Evolutionary conservation across 2,113 vertebrate genomes (phyloP), one percentile per base, ranked within the genome.

Genomic region (Tragelaphus imberbis): DNA sequence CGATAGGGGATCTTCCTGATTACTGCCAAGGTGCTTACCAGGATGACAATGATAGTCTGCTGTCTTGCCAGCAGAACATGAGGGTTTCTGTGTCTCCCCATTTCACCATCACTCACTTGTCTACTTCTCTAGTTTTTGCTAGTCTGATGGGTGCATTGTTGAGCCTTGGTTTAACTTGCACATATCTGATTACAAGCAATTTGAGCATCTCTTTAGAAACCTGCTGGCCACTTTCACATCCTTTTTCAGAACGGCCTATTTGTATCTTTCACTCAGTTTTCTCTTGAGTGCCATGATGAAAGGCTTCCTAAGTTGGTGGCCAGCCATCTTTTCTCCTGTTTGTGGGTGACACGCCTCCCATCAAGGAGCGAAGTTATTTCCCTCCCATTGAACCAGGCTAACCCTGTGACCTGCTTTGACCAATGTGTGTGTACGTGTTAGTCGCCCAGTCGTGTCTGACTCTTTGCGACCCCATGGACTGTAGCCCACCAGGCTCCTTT

Each of bases 21-120:
- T 6, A 51, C 36, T 15, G 8, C 81, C 40, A 53, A 2, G 5
- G 5, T 12, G 11, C 28, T 49, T 21, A 17, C 33, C 4, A 9
- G 84, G 36, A 58, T 7, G 21, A 63, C 2, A 1, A 44, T 5
- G 3, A 21, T 3, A 2, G 27, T 11, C 30, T 0, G 10, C 10
- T 0, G 27, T 61, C 28, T 89, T 30, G 15, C 25, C 58, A n/a
- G 28, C 33, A 19, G 27, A 23, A 56, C 63, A 1, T 0, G 0
- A 25, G 2, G 28, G n/a, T n/a, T 40, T 47, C 65, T 16, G 58
- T 9, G 27, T 40, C 10, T 25, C 44, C n/a, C 44, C 1, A 0
- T n/a, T 51, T 55, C 49, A 30, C 65, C 21, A 4, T 17, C 19
- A 1, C 75, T 5, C 40, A 11, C 0, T 2, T 2, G 14, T 15